Conservation (phyloP, 2,113 vertebrate genomes). For the Rousettus leschenaultii region DNA sequence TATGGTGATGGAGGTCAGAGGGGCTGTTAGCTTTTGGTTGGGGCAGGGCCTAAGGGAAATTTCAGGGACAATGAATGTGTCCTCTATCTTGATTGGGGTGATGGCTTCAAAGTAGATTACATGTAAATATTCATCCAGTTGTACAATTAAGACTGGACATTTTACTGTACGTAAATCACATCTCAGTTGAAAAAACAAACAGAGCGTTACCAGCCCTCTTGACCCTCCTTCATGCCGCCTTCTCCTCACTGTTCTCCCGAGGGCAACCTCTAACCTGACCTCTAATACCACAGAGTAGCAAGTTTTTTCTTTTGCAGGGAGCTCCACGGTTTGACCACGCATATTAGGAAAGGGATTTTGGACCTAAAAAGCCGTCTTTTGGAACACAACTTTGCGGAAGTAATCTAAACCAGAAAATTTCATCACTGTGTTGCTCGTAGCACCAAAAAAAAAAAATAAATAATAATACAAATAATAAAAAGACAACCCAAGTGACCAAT, state of each 20-base stretch:
- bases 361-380: background rate
- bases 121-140: background rate
- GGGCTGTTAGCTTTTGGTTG: background rate
- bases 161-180: background rate
- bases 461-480: background rate
- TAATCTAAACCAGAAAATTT: background rate
- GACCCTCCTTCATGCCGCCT: accelerated
- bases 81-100: background rate
- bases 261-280: background rate
- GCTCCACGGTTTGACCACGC: accelerated
- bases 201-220: background rate
- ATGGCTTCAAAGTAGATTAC: background rate
- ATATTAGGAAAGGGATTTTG: background rate
- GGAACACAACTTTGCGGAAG: background rate
- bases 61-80: background rate
- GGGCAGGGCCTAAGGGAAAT: background rate
- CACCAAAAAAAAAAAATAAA: background rate
- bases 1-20: background rate
- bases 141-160: background rate
- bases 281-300: background rate
- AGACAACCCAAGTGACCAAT: background rate
- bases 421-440: background rate
- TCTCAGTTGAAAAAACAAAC: background rate
- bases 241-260: background rate
- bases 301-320: background rate